Evolutionary conservation across 2,888 invertebrate genomes (phyloP).

Genomic region (Eupithecia subumbrata): DNA sequence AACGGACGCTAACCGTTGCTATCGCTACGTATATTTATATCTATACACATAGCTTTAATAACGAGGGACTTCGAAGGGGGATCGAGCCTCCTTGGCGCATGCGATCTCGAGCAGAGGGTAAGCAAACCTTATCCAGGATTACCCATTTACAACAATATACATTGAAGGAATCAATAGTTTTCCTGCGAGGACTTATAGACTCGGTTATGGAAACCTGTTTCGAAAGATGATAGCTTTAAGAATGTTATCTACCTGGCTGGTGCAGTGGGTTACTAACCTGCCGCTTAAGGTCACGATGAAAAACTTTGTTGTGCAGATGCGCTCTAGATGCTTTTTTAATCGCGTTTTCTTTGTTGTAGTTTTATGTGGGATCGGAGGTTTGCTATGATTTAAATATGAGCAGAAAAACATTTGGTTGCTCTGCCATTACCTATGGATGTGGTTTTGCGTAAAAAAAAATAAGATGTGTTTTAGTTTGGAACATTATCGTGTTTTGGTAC

Average conservation of each 20-base stretch:
- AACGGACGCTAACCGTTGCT: conserved; percentile 13
- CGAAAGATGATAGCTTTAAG: conserved; percentile 43
- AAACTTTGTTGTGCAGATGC: conserved; percentile 19
- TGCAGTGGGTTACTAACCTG: conserved; percentile 44
- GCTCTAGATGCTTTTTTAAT: conserved; percentile 3
- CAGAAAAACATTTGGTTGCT: not conserved
- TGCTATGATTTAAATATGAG: not conserved
- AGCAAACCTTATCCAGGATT: conserved; percentile 47
- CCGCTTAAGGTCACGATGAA: conserved; percentile 28
- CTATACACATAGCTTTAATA: conserved; percentile 47
- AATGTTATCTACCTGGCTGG: conserved; percentile 41
- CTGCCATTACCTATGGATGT: not conserved
- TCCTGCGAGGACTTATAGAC: conserved; percentile 27
- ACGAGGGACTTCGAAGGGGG: conserved; percentile 48
- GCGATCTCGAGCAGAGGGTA: conserved; percentile 52
- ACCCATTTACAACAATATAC: conserved; percentile 51
- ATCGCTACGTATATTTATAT: conserved; percentile 29
- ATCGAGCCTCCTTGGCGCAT: conserved; percentile 54
- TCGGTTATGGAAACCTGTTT: conserved; percentile 43
- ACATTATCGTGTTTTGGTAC: no score
- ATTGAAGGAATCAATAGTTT: conserved; percentile 55
- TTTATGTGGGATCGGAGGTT: not conserved
- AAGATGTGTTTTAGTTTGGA: no score
- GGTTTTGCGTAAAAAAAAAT: not conserved
- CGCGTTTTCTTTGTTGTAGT: conserved; percentile 8